Evolutionary conservation across 2,113 vertebrate species (phyloP).

Genomic region (Oreochromis aureus): DNA sequence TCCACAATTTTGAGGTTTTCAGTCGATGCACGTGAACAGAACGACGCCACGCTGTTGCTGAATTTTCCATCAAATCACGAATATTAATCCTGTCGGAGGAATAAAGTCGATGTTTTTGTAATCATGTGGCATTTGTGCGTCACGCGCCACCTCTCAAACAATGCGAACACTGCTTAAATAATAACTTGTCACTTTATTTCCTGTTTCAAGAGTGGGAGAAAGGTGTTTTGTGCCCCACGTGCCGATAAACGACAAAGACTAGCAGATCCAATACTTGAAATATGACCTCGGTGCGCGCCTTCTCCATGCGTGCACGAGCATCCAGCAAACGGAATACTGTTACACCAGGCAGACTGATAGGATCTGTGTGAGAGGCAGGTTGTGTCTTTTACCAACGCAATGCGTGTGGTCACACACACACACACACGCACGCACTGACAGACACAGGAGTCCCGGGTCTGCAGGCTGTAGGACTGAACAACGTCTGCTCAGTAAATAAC

Average conservation of each 20-base stretch:
- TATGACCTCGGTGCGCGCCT: not conserved
- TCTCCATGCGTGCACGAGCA: not conserved
- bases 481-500: conserved; percentile 72
- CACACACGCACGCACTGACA: not conserved
- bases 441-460: not conserved
- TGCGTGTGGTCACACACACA: not conserved
- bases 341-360: not conserved
- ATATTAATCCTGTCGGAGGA: not conserved
- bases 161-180: not conserved
- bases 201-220: not conserved
- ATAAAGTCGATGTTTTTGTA: not conserved
- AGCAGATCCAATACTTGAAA: not conserved
- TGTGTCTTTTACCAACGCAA: not conserved
- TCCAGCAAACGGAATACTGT: not conserved
- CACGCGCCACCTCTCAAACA: not conserved
- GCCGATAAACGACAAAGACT: not conserved
- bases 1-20: not conserved
- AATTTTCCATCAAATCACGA: not conserved
- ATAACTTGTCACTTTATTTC: not conserved
- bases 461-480: not conserved
- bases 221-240: not conserved
- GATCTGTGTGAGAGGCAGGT: not conserved
- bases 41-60: not conserved
- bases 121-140: not conserved
- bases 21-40: not conserved